These are phyloP conservation scores for Microcebus murinus DNA, from an alignment of 2,113 vertebrate species.

Conservation along the genomic window DNA sequence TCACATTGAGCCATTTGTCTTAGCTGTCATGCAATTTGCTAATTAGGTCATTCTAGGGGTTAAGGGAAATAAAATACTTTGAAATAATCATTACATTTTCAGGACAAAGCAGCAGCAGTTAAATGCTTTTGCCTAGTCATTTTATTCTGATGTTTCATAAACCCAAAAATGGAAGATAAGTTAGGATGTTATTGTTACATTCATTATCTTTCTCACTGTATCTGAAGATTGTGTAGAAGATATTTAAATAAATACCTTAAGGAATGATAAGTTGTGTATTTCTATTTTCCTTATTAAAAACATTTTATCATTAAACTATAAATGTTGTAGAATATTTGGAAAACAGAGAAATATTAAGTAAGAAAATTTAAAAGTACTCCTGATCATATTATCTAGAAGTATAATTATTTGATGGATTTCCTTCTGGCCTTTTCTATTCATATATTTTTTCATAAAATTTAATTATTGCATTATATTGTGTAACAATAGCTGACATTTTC, in stretches of 20 bases:
- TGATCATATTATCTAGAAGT: neutral
- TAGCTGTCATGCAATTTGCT: neutral
- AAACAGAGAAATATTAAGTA: slow-evolving; percentile 6
- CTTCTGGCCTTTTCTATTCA: slow-evolving; percentile 20
- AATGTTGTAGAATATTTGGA: slow-evolving; percentile 12
- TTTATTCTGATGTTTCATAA: neutral
- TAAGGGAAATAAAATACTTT: slow-evolving; percentile 15
- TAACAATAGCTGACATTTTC: slow-evolving; percentile 16
- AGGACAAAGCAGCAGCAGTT: neutral
- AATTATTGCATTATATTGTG: neutral
- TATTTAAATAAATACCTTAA: neutral
- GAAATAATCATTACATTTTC: neutral
- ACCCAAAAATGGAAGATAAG: neutral
- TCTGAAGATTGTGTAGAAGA: neutral
- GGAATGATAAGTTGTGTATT: neutral
- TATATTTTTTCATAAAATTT: neutral
- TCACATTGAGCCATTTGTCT: neutral
- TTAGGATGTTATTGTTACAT: neutral
- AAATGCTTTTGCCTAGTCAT: neutral
- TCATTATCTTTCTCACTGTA: neutral
- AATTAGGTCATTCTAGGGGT: neutral
- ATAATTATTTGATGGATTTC: slow-evolving; percentile 33
- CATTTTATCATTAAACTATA: neutral
- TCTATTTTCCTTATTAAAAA: neutral
- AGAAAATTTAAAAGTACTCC: neutral